Evolutionary conservation across 2,113 vertebrate genomes (phyloP).

Genomic region (Polyodon spathula): DNA sequence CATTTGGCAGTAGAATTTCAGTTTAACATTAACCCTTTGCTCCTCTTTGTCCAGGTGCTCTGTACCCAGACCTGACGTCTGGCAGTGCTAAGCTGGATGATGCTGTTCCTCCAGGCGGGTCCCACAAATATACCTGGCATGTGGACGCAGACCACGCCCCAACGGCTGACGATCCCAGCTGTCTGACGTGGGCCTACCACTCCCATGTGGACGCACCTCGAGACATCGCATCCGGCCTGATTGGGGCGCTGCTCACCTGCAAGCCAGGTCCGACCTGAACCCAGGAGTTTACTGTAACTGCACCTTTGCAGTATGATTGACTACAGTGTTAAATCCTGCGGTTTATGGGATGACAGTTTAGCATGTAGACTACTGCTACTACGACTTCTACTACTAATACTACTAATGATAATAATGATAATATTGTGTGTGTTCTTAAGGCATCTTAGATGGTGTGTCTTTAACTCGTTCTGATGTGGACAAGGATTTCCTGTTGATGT

Average conservation of each 20-base stretch:
- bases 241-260: slow-evolving; percentile 60
- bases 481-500: slow-evolving; percentile 56
- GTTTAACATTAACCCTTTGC: no score
- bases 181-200: slow-evolving; percentile 66
- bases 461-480: slow-evolving; percentile 46
- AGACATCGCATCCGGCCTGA: slow-evolving; percentile 60
- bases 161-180: slow-evolving; percentile 54
- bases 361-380: no score
- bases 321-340: no score
- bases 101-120: slow-evolving; percentile 50
- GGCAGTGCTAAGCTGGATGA: slow-evolving; percentile 56
- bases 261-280: slow-evolving; percentile 41
- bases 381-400: no score
- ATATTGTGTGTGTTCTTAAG: no score
- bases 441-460: slow-evolving; percentile 29
- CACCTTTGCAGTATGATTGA: no score
- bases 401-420: no score
- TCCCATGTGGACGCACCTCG: slow-evolving; percentile 62
- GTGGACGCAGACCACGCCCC: slow-evolving; percentile 55
- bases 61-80: slow-evolving; percentile 58
- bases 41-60: slow-evolving; percentile 42
- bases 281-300: no score
- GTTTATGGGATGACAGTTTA: no score
- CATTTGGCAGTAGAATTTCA: no score
- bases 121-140: slow-evolving; percentile 58